Evolutionary conservation across 2,113 vertebrate species (phyloP), one percentile per base, ranked within the genome.

Genomic region (Perca fluviatilis): DNA sequence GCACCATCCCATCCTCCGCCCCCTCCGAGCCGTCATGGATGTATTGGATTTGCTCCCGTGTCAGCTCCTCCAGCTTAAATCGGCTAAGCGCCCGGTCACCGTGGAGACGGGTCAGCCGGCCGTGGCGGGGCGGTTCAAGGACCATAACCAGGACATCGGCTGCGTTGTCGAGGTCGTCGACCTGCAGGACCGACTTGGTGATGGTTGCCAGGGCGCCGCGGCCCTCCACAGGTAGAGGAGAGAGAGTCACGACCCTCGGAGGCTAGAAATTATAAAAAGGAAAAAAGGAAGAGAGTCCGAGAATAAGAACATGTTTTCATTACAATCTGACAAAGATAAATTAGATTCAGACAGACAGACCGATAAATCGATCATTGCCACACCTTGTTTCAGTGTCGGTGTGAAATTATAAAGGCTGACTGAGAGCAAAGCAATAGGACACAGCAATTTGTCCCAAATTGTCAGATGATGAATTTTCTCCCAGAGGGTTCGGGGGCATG

Each of bases 151-250:
- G 91, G 21, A 99, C 95, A 0, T 99, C 97, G 30, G 96, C 92
- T 0, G 96, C 95, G 19, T 99, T 99, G 95, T 99, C 98, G 0
- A 92, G 87, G 84, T 99, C 98, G 23, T 95, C 92, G 51, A 99
- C 91, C 15, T 95, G 96, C 11, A 99, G 95, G 49, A 96, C 64
- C 3, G 91, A 92, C 16, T 93, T 95, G 4, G 96, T 96, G 47
- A 99, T n/a, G 5, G 94, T 47, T 13, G 90, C 91, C 0, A 1
- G 15, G 50, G 4, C 65, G n/a, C 95, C 94, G 0, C 96, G 97
- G 47, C 82, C 88, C 71, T 62, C 86, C 30, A 99, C 90, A 0
- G 74, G 62, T 23, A 99, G 88, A 6, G 91, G 91, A 67, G 96
- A 88, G 0, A 97, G 97, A 82, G 94, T 93, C 58, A 97, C 79